These are phyloP conservation scores for Fragum whitleyi DNA, from an alignment of 2,888 invertebrate genomes.

Conservation along the genomic window DNA sequence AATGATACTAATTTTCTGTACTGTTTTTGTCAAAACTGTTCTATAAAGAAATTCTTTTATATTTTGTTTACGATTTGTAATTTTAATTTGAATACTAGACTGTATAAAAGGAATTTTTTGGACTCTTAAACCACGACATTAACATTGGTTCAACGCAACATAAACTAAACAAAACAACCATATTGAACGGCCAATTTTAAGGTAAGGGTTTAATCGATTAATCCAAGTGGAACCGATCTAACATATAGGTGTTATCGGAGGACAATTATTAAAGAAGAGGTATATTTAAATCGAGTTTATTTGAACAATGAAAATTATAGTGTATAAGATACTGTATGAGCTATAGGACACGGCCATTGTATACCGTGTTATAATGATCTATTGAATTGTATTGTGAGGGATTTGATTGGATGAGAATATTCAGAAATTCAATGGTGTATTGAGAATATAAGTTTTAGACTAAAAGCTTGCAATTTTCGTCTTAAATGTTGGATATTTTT, in stretches of 20 bases:
- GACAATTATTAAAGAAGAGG: constrained; percentile 4
- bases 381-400: not conserved
- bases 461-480: not conserved
- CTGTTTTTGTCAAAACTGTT: no score
- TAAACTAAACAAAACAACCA: no score
- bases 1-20: no score
- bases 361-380: not conserved
- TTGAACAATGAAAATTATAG: constrained; percentile 14
- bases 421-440: not conserved
- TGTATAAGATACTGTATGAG: constrained; percentile 5
- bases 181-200: no score
- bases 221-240: constrained; percentile 14
- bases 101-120: no score
- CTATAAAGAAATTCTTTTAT: no score
- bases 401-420: not conserved
- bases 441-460: not conserved
- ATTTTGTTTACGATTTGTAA: no score
- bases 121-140: no score
- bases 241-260: constrained; percentile 2
- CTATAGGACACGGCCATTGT: not conserved
- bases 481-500: not conserved
- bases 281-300: not conserved
- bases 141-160: no score
- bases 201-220: constrained; percentile 1
- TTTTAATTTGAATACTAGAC: no score